Base-by-base conservation (phyloP, 1,140 invertebrate genomes). In the Bombyx mandarina region DNA sequence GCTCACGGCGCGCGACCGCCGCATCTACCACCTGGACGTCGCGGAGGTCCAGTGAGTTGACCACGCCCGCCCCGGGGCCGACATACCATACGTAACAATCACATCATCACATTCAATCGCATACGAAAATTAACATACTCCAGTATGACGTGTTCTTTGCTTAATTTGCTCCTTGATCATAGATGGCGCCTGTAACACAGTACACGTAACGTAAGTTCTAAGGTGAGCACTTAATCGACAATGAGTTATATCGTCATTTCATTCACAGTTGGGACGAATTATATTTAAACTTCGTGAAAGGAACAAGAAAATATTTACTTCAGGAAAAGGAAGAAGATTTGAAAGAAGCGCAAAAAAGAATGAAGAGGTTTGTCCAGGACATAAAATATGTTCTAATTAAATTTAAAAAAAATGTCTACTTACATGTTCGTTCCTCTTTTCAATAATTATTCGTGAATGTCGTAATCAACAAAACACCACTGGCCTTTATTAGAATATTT, bases 11-110 rank as follows among this genome's bases (percentile, higher is more conserved):
- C 72, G 85, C 7, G 93, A 94, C 63, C 85, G 73, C 52, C 79
- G 86, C 42, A 82, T 80, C 10, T 91, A 91, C 67, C 87, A 90
- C 58, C 79, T 91, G 62, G 89, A 91, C 66, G 75, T 89, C 0
- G 75, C 75, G 1, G 74, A 65, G 10, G 86, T 90, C 52, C 56
- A 88, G 71, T 90, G 44, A 75, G 80, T 72, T 18, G 12, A 46
- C 2, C 26, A 35, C 26, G 26, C 26, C 26, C 26, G 26, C 26
- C 2, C 26, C 26, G 26, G 26, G 12, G 12, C 12, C 1, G 12
- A 18, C 12, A n/a, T 18, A 18, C 12, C 12, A 18, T 18, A 18
- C 12, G 12, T 18, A 18, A 18, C 12, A 18, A 18, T 18, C 12
- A 18, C 12, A 18, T 18, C 12, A 45, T 45, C 45, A 45, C 1